Percentiles rank a stretch among this genome's conserved stretches.
These are phyloP conservation scores for Pseudomugil tenellus DNA, from an alignment of 2,797 vertebrate genomes.

Conservation along the genomic window DNA sequence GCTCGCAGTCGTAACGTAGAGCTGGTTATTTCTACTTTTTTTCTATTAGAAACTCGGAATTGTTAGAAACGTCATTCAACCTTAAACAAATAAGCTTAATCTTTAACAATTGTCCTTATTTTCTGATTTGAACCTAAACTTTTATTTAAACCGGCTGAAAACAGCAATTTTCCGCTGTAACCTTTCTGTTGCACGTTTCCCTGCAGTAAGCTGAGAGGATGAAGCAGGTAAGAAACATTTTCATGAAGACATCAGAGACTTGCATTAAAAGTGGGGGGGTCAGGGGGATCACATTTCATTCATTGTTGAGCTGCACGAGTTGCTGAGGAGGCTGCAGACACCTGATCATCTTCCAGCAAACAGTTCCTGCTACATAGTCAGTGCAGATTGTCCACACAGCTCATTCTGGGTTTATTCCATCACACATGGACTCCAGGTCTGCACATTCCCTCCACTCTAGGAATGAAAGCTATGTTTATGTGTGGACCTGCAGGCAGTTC, in stretches of 20 bases:
- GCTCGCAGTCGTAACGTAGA: too few relatives aligned
- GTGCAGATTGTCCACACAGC: background rate
- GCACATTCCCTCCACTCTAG: slow-evolving; percentile 21
- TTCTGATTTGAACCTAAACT: too few relatives aligned
- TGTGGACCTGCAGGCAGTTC: slow-evolving; percentile 80
- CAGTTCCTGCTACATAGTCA: background rate
- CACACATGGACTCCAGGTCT: slow-evolving; percentile 46
- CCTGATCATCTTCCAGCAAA: background rate
- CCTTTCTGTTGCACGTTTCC: background rate
- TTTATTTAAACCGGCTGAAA: background rate
- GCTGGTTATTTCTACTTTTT: background rate
- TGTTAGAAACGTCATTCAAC: too few relatives aligned
- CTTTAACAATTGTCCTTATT: too few relatives aligned
- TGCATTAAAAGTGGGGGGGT: background rate
- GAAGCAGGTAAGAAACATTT: slow-evolving; percentile 35
- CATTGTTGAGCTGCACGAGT: slow-evolving; percentile 1
- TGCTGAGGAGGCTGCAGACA: background rate
- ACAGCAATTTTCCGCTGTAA: background rate
- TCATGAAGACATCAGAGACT: background rate
- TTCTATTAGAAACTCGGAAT: too few relatives aligned
- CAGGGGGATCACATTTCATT: slow-evolving; percentile 26
- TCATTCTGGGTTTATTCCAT: background rate
- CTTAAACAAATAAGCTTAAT: too few relatives aligned
- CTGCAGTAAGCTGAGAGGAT: slow-evolving; percentile 14
- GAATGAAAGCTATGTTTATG: slow-evolving; percentile 73